Evolutionary conservation across 2,113 vertebrate species (phyloP).

Genomic region (Lophochroa leadbeateri): DNA sequence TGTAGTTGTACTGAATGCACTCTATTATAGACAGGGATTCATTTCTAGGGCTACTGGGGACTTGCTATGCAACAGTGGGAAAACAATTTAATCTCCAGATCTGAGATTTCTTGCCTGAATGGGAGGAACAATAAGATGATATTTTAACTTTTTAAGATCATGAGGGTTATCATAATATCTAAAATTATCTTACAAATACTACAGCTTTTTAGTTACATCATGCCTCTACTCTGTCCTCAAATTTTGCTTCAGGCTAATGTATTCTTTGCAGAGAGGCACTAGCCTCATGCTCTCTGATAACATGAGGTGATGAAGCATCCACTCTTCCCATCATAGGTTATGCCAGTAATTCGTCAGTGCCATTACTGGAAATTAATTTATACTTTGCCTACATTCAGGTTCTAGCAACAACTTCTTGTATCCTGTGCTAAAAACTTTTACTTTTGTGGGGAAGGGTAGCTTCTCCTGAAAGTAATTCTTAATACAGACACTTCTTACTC

Average conservation of each 20-base stretch:
- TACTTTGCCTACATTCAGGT: not conserved
- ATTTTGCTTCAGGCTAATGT: not conserved
- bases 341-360: not conserved
- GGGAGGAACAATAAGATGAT: not conserved
- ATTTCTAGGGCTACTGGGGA: not conserved
- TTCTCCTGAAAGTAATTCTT: not conserved
- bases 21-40: not conserved
- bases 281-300: not conserved
- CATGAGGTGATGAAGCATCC: accelerated
- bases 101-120: not conserved
- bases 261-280: not conserved
- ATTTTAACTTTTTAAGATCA: not conserved
- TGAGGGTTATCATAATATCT: not conserved
- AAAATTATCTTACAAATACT: not conserved
- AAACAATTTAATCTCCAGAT: not conserved
- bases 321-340: not conserved
- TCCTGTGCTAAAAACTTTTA: not conserved
- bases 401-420: not conserved
- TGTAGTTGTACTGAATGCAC: not conserved
- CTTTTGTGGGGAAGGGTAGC: not conserved
- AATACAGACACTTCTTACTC: not conserved
- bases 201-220: not conserved
- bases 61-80: not conserved
- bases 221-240: not conserved
- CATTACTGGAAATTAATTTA: not conserved